phyloP scores from a whole-genome alignment of 2,888 invertebrate species.

The Lasioglossum zephyrum region DNA sequence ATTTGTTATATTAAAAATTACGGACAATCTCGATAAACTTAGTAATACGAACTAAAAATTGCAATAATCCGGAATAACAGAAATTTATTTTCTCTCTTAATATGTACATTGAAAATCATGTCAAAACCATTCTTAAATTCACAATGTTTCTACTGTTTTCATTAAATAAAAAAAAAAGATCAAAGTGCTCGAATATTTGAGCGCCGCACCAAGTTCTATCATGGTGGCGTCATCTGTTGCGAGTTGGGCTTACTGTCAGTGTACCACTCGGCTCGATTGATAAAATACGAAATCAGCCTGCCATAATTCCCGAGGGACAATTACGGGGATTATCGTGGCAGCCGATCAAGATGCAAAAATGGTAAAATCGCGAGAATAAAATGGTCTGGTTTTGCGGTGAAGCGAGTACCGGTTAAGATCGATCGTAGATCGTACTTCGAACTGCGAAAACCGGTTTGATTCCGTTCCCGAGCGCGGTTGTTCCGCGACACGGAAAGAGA shows the following conservation, averaged over 20 bases:
- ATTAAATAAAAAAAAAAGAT: not conserved
- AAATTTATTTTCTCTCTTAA: no score
- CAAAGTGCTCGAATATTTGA: not conserved
- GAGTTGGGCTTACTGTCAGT: not conserved
- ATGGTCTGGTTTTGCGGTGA: not conserved
- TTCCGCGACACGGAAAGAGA: constrained; percentile 23
- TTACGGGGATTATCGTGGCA: not conserved
- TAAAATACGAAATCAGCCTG: not conserved
- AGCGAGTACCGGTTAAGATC: not conserved
- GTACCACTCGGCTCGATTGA: constrained; percentile 16
- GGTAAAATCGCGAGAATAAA: not conserved
- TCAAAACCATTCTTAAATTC: no score
- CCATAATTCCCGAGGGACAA: not conserved
- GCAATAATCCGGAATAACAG: no score
- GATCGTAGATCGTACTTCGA: not conserved
- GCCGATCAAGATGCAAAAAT: not conserved
- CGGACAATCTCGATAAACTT: no score
- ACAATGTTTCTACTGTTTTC: no score
- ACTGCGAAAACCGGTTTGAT: not conserved
- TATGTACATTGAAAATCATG: no score
- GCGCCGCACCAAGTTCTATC: not conserved
- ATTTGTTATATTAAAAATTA: no score
- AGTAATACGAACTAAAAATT: no score
- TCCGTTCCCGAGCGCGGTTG: not conserved
- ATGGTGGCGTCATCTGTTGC: constrained; percentile 74